Percentiles rank a stretch among this genome's conserved stretches.
Evolutionary conservation across 1,140 invertebrate species (phyloP).

Genomic region (Papilio polyxenes): DNA sequence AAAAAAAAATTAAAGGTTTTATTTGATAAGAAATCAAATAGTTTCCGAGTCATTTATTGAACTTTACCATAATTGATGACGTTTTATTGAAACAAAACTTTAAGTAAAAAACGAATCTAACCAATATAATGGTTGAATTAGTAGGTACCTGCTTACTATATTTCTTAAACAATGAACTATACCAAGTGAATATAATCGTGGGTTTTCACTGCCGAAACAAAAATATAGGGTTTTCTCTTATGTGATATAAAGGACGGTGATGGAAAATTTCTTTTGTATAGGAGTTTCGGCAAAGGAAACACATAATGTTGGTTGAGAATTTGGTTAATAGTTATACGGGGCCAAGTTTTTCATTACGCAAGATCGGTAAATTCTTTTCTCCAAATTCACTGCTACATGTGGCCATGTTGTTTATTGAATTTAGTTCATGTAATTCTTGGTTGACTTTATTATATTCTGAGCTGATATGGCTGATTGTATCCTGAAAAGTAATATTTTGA

Average conservation of each 20-base stretch:
- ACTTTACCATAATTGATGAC: not conserved
- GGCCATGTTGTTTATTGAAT: not conserved
- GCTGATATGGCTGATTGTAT: constrained; percentile 21
- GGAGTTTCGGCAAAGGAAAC: not conserved
- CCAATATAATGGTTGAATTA: not conserved
- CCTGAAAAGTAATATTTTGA: not conserved
- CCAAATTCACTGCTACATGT: not conserved
- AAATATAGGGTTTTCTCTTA: not conserved
- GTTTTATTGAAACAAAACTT: not conserved
- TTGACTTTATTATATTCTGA: constrained; percentile 32
- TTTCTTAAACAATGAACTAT: not conserved
- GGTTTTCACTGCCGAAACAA: not conserved
- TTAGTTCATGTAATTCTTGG: constrained; percentile 20
- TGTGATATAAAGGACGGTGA: too few relatives aligned
- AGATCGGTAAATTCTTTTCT: not conserved
- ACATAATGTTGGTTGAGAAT: not conserved
- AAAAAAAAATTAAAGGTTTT: too few relatives aligned
- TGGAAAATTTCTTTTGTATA: too few relatives aligned
- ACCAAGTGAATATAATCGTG: not conserved
- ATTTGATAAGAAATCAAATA: not conserved
- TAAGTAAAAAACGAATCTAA: not conserved
- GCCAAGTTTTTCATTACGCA: not conserved
- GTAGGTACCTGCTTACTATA: not conserved
- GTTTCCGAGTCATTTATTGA: not conserved
- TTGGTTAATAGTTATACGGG: not conserved